Percentiles rank a stretch among this genome's conserved stretches.
phyloP scores from a whole-genome alignment of 2,113 vertebrate genomes.

The Podarcis raffonei region DNA sequence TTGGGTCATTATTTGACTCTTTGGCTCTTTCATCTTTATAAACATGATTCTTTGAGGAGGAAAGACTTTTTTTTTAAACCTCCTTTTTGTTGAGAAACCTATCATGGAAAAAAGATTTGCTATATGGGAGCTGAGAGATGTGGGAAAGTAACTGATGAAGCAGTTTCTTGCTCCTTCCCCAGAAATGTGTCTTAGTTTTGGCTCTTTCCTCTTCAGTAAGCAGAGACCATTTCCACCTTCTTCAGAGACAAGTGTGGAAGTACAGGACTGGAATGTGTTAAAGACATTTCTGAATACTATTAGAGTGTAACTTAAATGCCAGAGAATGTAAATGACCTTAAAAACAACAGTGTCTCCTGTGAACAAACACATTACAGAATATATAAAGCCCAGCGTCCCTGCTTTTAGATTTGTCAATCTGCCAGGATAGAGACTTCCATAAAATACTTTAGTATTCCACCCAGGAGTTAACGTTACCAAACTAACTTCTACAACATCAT shows the following conservation, averaged over 20 bases:
- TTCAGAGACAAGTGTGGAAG: slow-evolving; percentile 71
- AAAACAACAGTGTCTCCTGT: slow-evolving; percentile 67
- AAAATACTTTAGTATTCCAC: slow-evolving; percentile 62
- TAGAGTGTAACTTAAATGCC: slow-evolving; percentile 75
- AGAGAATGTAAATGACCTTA: slow-evolving; percentile 76
- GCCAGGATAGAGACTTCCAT: slow-evolving; percentile 56
- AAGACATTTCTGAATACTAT: slow-evolving; percentile 74
- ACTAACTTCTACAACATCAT: slow-evolving; percentile 67
- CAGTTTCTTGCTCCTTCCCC: slow-evolving; percentile 73
- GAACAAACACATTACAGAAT: slow-evolving; percentile 59
- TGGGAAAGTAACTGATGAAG: slow-evolving; percentile 72
- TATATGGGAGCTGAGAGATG: slow-evolving; percentile 71
- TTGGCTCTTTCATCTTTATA: slow-evolving; percentile 68
- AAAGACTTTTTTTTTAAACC: slow-evolving; percentile 60
- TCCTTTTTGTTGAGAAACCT: slow-evolving; percentile 71
- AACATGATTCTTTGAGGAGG: slow-evolving; percentile 69
- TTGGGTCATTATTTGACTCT: slow-evolving; percentile 71
- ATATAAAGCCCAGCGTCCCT: slow-evolving; percentile 28
- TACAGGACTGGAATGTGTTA: slow-evolving; percentile 68
- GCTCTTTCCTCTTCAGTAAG: slow-evolving; percentile 74
- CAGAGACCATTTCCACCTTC: slow-evolving; percentile 74
- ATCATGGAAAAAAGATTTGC: slow-evolving; percentile 78
- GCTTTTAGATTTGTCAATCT: slow-evolving; percentile 45
- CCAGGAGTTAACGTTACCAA: slow-evolving; percentile 76
- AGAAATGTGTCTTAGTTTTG: slow-evolving; percentile 79